Conservation (phyloP, 30 jellyfish, hydroid and myxozoan species). For the Turritopsis dohrnii region DNA sequence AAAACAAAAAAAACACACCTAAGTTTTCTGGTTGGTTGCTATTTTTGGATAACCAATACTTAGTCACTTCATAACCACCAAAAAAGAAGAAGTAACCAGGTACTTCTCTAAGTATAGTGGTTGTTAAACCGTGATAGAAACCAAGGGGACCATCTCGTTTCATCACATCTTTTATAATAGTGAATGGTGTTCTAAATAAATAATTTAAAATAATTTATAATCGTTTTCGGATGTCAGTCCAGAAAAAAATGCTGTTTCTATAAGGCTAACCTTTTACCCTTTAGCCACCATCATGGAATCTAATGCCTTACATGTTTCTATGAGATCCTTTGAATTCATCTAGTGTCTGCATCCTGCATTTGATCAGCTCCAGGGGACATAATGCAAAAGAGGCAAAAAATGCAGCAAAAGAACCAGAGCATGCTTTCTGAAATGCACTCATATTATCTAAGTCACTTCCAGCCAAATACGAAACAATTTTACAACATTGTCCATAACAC, state of each 20-base stretch:
- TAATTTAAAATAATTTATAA: not conserved
- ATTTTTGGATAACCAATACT: conserved; percentile 43
- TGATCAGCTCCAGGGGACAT: conserved; percentile 87
- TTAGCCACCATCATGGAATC: not conserved
- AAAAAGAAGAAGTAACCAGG: conserved; percentile 97
- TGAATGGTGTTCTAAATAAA: conserved; percentile 59
- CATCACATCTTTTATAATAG: conserved; percentile 61
- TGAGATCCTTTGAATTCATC: conserved; percentile 44
- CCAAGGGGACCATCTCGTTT: conserved; percentile 86
- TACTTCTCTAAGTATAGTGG: conserved; percentile 85
- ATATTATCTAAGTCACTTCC: conserved; percentile 42
- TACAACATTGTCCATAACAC: conserved; percentile 86
- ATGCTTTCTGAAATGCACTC: conserved; percentile 68
- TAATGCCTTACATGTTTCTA: conserved; percentile 34
- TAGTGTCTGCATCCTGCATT: conserved; percentile 90
- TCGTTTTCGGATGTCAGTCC: not conserved
- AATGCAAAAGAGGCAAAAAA: conserved; percentile 79
- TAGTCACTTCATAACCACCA: conserved; percentile 97
- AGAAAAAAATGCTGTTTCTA: not conserved
- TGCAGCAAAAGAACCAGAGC: conserved; percentile 93
- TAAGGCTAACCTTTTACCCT: not conserved
- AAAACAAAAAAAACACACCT: conserved; percentile 21
- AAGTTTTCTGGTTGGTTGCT: conserved; percentile 9
- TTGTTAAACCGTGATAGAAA: conserved; percentile 71
- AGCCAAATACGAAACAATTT: conserved; percentile 52